Conservation (phyloP, 2,888 invertebrate genomes). For the Gerris lacustris region DNA sequence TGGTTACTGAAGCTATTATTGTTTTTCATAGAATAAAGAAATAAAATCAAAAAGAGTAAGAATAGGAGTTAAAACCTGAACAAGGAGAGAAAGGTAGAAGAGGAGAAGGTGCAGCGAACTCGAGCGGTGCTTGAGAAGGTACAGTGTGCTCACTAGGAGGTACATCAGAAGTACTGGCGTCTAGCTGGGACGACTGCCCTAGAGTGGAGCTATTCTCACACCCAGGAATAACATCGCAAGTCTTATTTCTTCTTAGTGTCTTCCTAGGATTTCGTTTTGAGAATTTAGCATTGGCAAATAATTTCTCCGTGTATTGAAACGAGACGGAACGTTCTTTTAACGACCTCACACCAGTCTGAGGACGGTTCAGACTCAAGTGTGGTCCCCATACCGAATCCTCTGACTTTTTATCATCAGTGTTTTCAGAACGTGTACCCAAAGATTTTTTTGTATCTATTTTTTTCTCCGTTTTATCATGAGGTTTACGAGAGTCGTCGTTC, state of each 20-base stretch:
- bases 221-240: constrained; percentile 9
- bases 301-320: constrained; percentile 50
- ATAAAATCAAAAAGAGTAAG: too few species aligned
- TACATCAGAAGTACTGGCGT: not conserved
- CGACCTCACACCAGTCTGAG: not conserved
- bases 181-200: not conserved
- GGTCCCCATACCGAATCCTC: constrained; percentile 22
- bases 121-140: too few species aligned
- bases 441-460: constrained; percentile 22
- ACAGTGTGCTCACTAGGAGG: too few species aligned
- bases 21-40: too few species aligned
- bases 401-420: not conserved
- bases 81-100: too few species aligned
- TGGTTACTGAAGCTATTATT: constrained; percentile 4
- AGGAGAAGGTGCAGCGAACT: too few species aligned
- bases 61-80: too few species aligned
- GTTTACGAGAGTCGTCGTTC: constrained; percentile 12
- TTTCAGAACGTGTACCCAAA: not conserved
- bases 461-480: constrained; percentile 29
- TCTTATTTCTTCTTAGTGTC: constrained; percentile 29
- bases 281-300: constrained; percentile 56
- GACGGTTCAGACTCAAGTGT: constrained; percentile 21
- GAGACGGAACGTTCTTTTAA: constrained; percentile 34
- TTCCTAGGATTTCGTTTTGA: constrained; percentile 66
- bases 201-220: constrained; percentile 3